Conservation (phyloP, 2,888 invertebrate species). For the Clusia tigrina region DNA sequence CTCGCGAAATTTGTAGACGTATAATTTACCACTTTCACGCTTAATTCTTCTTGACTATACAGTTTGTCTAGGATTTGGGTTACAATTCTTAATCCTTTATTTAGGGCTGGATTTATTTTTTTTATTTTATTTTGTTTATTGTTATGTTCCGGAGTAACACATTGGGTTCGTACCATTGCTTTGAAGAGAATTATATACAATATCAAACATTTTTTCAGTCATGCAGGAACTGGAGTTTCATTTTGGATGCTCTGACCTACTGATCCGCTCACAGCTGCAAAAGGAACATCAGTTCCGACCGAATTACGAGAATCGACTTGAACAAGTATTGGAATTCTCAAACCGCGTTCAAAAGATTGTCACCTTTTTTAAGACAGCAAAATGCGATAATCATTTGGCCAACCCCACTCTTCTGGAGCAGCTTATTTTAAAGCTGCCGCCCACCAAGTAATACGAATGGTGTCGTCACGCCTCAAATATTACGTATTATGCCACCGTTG, state of each 20-base stretch:
- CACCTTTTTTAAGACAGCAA: neutral
- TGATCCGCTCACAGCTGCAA: slow-evolving; percentile 11
- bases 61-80: too few species aligned
- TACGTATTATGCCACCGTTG: slow-evolving; percentile 14
- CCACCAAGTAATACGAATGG: slow-evolving; percentile 8
- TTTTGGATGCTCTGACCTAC: slow-evolving; percentile 19
- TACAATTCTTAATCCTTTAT: too few species aligned
- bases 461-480: slow-evolving; percentile 16
- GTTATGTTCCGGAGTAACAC: too few species aligned
- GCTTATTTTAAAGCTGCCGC: neutral
- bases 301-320: slow-evolving; percentile 15
- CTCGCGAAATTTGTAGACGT: too few species aligned
- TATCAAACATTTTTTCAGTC: too few species aligned
- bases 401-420: slow-evolving; percentile 5
- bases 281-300: slow-evolving; percentile 13
- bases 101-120: too few species aligned
- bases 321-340: slow-evolving; percentile 4
- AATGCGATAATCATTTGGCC: neutral
- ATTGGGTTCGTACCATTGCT: too few species aligned
- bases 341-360: slow-evolving; percentile 4
- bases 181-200: too few species aligned
- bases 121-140: too few species aligned
- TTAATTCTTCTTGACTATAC: too few species aligned
- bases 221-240: slow-evolving; percentile 3
- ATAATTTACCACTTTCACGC: too few species aligned